A percentile compares a stretch with the other conserved stretches of the same genome.
Conservation (phyloP, 2,797 vertebrate genomes). For the Anolis apletophallus region DNA sequence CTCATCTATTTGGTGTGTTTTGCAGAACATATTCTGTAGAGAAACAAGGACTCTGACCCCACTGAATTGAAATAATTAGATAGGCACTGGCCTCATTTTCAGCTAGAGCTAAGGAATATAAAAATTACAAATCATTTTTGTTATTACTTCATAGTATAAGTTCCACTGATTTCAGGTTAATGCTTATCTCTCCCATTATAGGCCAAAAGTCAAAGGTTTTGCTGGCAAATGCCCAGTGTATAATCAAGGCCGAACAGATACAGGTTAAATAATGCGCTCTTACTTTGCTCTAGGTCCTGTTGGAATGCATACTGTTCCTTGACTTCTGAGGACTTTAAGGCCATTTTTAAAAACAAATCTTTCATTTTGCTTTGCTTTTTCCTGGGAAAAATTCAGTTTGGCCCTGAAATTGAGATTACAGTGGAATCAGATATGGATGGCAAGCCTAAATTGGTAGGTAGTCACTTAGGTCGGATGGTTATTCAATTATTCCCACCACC, state of each 20-base stretch:
- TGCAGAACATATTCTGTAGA: background rate
- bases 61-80: background rate
- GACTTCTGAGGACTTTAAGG: too few relatives aligned
- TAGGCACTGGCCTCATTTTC: background rate
- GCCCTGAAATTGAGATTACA: too few relatives aligned
- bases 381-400: too few relatives aligned
- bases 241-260: background rate
- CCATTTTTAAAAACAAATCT: too few relatives aligned
- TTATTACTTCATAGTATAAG: background rate
- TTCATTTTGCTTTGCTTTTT: too few relatives aligned
- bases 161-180: background rate
- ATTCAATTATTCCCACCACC: too few relatives aligned
- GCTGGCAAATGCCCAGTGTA: background rate
- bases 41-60: background rate
- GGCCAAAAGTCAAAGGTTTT: background rate
- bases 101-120: background rate
- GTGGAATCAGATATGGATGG: too few relatives aligned
- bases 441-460: too few relatives aligned
- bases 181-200: background rate
- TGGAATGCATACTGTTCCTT: too few relatives aligned
- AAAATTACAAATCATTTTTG: background rate
- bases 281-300: too few relatives aligned
- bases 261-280: too few relatives aligned
- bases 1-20: background rate
- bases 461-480: too few relatives aligned